Evolutionary conservation across 2,888 invertebrate species (phyloP).

Genomic region (Catocala nupta): DNA sequence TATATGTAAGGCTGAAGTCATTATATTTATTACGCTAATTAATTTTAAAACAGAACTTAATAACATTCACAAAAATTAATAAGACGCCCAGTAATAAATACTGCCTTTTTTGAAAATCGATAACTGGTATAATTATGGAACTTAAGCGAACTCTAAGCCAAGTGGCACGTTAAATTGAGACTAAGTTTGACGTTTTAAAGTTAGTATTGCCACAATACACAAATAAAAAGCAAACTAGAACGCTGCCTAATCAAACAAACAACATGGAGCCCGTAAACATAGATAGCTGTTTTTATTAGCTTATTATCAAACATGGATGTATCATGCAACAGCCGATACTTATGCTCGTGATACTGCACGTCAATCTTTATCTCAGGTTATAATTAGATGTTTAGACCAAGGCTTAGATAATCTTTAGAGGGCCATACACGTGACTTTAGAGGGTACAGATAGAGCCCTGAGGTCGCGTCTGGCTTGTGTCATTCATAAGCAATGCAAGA

Average conservation of each 20-base stretch:
- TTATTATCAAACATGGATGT: conserved; percentile 35
- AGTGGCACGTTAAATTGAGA: no score
- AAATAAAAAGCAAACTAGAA: no score
- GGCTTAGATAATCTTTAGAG: conserved; percentile 30
- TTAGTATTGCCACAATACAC: no score
- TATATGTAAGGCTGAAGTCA: no score
- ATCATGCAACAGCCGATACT: conserved; percentile 73
- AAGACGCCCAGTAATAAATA: no score
- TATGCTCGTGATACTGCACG: conserved; percentile 72
- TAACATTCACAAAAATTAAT: no score
- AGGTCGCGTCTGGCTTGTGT: not conserved
- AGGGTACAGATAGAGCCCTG: not conserved
- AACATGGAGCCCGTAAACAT: conserved; percentile 11
- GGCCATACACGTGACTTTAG: conserved; percentile 2
- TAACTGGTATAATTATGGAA: no score
- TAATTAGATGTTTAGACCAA: conserved; percentile 36
- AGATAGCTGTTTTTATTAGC: conserved; percentile 25
- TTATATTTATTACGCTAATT: no score
- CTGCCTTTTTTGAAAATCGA: no score
- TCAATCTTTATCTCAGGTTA: conserved; percentile 57
- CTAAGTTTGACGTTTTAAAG: no score
- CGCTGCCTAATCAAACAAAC: conserved; percentile 7
- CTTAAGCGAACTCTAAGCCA: no score
- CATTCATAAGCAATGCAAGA: not conserved
- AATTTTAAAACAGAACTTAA: no score